phyloP scores from a whole-genome alignment of 1,140 invertebrate species.

The Tetragonula clypearis region DNA sequence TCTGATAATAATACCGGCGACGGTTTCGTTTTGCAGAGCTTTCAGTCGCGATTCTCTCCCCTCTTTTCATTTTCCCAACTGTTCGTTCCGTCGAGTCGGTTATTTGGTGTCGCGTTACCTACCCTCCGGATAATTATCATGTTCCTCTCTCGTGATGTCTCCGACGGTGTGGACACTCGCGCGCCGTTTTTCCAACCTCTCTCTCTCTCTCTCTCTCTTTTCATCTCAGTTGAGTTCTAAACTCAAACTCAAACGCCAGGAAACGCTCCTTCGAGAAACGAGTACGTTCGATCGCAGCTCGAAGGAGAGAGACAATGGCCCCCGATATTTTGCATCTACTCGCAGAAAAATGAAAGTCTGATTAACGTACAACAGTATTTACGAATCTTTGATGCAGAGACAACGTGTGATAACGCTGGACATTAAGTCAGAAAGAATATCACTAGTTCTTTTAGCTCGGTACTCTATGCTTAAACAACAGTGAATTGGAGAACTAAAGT shows the following conservation, averaged over 20 bases:
- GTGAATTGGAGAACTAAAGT: not conserved
- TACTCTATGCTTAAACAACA: no score
- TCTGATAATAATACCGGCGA: conserved; percentile 18
- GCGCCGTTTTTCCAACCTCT: no score
- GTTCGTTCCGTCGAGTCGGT: not conserved
- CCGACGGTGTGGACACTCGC: no score
- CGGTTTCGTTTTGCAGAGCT: conserved; percentile 20
- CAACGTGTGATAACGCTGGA: conserved; percentile 25
- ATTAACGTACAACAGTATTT: conserved; percentile 37
- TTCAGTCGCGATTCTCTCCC: not conserved
- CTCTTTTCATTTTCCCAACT: conserved; percentile 8
- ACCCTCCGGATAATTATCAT: not conserved
- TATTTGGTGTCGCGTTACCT: not conserved
- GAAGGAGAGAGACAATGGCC: no score
- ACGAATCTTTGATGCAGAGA: conserved; percentile 34
- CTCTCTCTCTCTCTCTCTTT: not conserved
- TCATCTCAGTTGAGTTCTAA: no score
- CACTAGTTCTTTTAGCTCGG: no score
- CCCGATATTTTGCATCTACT: conserved; percentile 4
- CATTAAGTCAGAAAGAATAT: no score
- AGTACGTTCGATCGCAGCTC: not conserved
- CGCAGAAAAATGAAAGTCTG: not conserved
- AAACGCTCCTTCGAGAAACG: no score
- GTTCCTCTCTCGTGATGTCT: no score
- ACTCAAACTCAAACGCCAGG: no score